Percentiles rank a stretch among this genome's conserved stretches.
These are phyloP conservation scores for Diplazon laetatorius DNA, from an alignment of 2,888 invertebrate species.

Conservation along the genomic window DNA sequence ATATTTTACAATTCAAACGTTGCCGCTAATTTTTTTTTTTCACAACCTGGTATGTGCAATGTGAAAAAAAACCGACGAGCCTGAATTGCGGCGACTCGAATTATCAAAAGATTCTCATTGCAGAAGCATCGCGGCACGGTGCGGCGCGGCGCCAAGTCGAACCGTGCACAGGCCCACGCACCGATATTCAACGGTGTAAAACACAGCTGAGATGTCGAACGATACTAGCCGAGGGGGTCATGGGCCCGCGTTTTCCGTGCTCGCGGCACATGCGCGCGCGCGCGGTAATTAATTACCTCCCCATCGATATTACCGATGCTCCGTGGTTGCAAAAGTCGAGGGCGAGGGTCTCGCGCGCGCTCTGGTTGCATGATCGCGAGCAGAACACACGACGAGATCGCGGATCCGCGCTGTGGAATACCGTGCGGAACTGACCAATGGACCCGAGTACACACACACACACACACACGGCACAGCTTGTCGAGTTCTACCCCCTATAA, in stretches of 20 bases:
- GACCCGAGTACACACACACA: constrained; percentile 18
- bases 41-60: background rate
- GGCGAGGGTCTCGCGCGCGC: constrained; percentile 26
- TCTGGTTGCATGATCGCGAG: constrained; percentile 17
- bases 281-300: constrained; percentile 76
- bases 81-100: constrained; percentile 69
- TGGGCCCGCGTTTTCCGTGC: constrained; percentile 39
- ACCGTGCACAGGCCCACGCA: constrained; percentile 74
- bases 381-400: constrained; percentile 23
- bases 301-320: constrained; percentile 70
- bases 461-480: constrained; percentile 8
- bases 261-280: constrained; percentile 46
- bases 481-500: constrained; percentile 42
- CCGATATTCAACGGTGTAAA: constrained; percentile 74
- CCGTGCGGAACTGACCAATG: background rate
- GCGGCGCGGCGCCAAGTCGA: constrained; percentile 70
- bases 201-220: constrained; percentile 73
- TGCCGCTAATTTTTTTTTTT: too few species aligned
- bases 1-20: background rate
- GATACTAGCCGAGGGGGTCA: constrained; percentile 63
- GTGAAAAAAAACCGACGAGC: constrained; percentile 7
- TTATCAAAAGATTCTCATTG: constrained; percentile 71
- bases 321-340: constrained; percentile 38
- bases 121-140: too few species aligned
- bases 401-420: constrained; percentile 13